Evolutionary conservation across 1,140 invertebrate genomes (phyloP).

Genomic region (Euura saliciscinereae): DNA sequence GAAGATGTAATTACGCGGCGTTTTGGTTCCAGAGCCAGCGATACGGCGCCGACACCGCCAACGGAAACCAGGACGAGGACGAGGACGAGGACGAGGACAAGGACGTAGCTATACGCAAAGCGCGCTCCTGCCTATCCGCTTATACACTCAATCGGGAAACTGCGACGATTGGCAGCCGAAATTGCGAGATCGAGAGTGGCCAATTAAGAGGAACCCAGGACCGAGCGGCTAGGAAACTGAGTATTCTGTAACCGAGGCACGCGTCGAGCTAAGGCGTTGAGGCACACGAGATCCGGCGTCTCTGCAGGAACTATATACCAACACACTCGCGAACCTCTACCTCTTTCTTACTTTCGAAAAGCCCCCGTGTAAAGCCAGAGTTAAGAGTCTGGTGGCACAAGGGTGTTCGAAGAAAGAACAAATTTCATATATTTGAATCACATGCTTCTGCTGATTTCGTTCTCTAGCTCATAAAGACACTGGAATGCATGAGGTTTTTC

Average conservation of each 20-base stretch:
- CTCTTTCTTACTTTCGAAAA: too few species aligned
- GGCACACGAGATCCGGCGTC: not conserved
- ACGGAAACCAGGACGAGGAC: not conserved
- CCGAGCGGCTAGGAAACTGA: not conserved
- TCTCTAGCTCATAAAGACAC: too few species aligned
- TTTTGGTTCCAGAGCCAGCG: constrained; percentile 50
- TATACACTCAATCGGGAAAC: not conserved
- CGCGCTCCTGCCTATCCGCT: not conserved
- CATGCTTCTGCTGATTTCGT: too few species aligned
- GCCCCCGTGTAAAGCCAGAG: too few species aligned
- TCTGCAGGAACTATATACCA: not conserved
- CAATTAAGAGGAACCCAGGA: not conserved
- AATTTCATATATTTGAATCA: too few species aligned
- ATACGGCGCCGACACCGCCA: constrained; percentile 26
- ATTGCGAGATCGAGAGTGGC: constrained; percentile 4
- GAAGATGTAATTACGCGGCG: constrained; percentile 57
- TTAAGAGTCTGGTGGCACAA: too few species aligned
- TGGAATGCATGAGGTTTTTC: too few species aligned
- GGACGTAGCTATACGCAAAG: not conserved
- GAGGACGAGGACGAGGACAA: not conserved
- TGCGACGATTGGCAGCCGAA: not conserved
- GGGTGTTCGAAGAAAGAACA: too few species aligned
- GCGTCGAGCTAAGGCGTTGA: not conserved
- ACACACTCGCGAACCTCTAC: too few species aligned
- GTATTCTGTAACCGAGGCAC: not conserved